phyloP scores from a whole-genome alignment of 2,797 vertebrate species.

The Rhabdomys pumilio region DNA sequence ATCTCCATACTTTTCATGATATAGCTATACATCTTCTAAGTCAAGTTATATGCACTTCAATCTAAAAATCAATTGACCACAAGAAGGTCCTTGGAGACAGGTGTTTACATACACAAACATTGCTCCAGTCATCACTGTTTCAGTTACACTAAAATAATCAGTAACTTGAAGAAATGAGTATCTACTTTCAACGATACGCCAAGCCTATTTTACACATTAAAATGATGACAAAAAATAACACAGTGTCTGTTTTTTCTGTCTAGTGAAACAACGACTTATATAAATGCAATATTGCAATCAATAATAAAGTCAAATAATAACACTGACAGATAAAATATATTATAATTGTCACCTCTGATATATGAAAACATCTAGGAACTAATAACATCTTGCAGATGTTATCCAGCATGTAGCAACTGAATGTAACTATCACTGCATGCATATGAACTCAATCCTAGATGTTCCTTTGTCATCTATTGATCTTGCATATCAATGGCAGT shows the following conservation, averaged over 20 bases:
- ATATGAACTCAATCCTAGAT: not conserved
- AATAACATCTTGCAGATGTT: not conserved
- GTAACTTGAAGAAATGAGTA: slow-evolving; percentile 55
- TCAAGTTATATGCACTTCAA: slow-evolving; percentile 3
- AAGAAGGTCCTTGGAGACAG: slow-evolving; percentile 61
- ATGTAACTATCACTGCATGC: no score
- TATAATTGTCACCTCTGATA: not conserved
- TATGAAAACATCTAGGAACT: not conserved
- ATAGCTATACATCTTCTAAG: slow-evolving; percentile 25
- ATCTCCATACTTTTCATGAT: slow-evolving; percentile 3
- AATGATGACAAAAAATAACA: slow-evolving; percentile 26
- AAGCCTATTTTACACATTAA: slow-evolving; percentile 38
- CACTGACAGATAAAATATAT: not conserved
- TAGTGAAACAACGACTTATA: not conserved
- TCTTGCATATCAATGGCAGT: not conserved
- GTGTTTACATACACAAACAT: slow-evolving; percentile 38
- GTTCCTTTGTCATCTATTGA: not conserved
- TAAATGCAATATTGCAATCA: slow-evolving; percentile 10
- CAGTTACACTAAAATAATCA: slow-evolving; percentile 13
- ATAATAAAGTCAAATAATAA: not conserved
- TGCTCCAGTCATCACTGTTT: slow-evolving; percentile 34
- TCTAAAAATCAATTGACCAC: slow-evolving; percentile 59
- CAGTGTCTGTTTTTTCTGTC: slow-evolving; percentile 21
- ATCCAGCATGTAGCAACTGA: not conserved
- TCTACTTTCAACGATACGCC: slow-evolving; percentile 52